These are phyloP conservation scores for Euspilapteryx auroguttella DNA, from an alignment of 2,888 invertebrate species.

Conservation along the genomic window DNA sequence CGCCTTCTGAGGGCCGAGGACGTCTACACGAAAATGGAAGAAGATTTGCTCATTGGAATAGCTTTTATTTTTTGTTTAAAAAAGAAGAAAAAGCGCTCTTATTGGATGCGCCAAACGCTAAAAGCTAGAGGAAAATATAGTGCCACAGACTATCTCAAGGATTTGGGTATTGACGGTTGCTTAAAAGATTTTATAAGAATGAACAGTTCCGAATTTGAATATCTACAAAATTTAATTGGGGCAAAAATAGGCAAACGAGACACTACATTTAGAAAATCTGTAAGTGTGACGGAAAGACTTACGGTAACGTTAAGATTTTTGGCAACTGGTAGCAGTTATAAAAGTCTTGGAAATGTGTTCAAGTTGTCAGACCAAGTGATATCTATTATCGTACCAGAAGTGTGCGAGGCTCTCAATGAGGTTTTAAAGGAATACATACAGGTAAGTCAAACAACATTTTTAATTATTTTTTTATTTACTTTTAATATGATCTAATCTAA, in stretches of 20 bases:
- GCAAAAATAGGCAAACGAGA: conserved; percentile 10
- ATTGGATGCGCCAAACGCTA: conserved; percentile 12
- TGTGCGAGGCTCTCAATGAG: conserved; percentile 12
- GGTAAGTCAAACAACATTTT: conserved; percentile 12
- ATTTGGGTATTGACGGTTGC: conserved; percentile 8
- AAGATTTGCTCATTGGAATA: conserved; percentile 11
- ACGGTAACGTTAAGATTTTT: conserved; percentile 12
- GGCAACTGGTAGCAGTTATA: conserved; percentile 13
- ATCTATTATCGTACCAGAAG: conserved; percentile 12
- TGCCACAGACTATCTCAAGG: conserved; percentile 10
- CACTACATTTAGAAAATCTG: conserved; percentile 9
- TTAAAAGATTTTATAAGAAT: conserved; percentile 9
- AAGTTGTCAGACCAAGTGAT: conserved; percentile 12
- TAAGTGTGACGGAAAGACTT: conserved; percentile 11
- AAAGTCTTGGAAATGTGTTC: conserved; percentile 13
- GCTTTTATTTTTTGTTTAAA: conserved; percentile 11
- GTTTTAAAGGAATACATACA: conserved; percentile 11
- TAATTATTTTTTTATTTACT: conserved; percentile 7
- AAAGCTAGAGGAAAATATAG: conserved; percentile 10
- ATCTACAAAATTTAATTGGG: conserved; percentile 11
- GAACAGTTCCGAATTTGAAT: conserved; percentile 11
- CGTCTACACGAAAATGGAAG: conserved; percentile 12
- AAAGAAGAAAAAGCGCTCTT: conserved; percentile 10
- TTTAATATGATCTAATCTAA: conserved; percentile 8
- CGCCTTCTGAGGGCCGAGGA: conserved; percentile 7